Evolutionary conservation across 2,888 invertebrate genomes (phyloP), one percentile per base, ranked within the genome.

Genomic region (Phalera bucephala): DNA sequence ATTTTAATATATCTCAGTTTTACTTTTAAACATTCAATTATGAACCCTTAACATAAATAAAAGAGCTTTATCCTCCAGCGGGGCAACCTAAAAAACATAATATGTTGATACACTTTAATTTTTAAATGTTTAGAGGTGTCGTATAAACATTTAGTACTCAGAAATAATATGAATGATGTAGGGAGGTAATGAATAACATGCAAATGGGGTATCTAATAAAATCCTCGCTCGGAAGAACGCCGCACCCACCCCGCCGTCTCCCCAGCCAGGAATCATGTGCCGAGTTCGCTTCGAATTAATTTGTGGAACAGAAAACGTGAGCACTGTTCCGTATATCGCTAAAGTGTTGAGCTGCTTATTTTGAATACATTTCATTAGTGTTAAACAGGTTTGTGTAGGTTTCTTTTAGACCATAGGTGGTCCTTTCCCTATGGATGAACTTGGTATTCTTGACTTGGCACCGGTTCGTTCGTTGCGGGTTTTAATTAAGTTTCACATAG

Each of bases 171-270:
- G 63, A 58, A 59, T 62, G 44, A 54, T 51, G 50, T 48, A 37
- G 37, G 41, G 54, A 62, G 63, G 71, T 77, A 80, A 80, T 80
- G 78, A 82, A 81, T 80, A 79, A 75, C 78, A 82, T 79, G 80
- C 75, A 80, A 80, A 83, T 80, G 72, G 59, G 64, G 57, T 44
- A 58, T 61, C 66, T 79, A 80, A 81, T 80, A 74, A 80, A 73
- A 79, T 70, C 71, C n/a, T n/a, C 66, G 64, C 67, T 66, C 58
- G 42, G 50, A 49, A 47, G 22, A 34, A 42, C 43, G 49, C 32
- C 48, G 51, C 36, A 36, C 14, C 22, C 31, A 11, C 29, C 25
- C 17, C 23, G 17, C n/a, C 2, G 21, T 17, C 12, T 36, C 30
- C 30, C 20, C 20, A 31, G 31, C 43, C 35, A 36, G 50, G 20